phyloP scores from a whole-genome alignment of 2,113 vertebrate species.

The Empidonax traillii region DNA sequence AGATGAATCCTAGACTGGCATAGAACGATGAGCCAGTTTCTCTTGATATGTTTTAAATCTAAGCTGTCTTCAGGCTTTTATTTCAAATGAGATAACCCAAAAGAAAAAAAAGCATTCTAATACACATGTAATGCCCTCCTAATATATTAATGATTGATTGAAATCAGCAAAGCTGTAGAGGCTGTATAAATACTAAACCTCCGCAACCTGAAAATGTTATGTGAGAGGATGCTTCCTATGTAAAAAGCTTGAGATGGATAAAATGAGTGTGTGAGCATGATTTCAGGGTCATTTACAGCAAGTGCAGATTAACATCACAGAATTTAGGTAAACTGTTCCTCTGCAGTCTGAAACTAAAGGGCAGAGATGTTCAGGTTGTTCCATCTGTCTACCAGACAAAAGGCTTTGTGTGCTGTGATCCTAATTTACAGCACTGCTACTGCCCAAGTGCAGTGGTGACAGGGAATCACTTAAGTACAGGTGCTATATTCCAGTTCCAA shows the following conservation, averaged over 20 bases:
- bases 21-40: not conserved
- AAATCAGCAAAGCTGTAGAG: not conserved
- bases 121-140: not conserved
- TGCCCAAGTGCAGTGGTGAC: rapidly evolving
- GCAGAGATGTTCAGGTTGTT: not conserved
- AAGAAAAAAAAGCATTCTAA: not conserved
- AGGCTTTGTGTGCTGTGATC: not conserved
- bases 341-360: not conserved
- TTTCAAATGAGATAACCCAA: not conserved
- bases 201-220: rapidly evolving
- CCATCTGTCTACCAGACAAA: not conserved
- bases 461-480: not conserved
- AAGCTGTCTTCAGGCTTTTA: not conserved
- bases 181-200: not conserved
- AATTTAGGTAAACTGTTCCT: not conserved
- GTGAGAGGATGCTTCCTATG: not conserved
- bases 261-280: not conserved
- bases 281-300: not conserved
- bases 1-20: not conserved
- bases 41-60: not conserved
- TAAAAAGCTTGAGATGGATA: not conserved
- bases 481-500: not conserved
- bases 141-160: not conserved
- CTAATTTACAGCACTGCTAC: not conserved
- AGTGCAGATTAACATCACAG: not conserved